Base-by-base conservation (phyloP, 2,113 vertebrate species). In the Protobothrops flavoviridis region DNA sequence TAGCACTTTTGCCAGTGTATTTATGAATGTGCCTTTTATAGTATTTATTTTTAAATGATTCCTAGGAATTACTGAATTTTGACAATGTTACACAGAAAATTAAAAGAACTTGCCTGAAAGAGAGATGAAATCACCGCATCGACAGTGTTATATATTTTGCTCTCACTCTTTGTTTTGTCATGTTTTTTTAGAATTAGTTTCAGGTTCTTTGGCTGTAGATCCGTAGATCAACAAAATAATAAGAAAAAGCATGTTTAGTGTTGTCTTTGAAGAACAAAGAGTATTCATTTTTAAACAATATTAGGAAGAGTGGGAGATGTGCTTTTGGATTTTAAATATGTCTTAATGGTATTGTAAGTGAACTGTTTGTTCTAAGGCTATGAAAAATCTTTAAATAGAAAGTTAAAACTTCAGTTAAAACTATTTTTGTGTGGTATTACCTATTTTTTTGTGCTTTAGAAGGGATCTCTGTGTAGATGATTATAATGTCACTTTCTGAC, bases 401-500 rank as follows among this genome's bases (percentile, higher is more conserved):
- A 99, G 98, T 98, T 99, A 97, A 96, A 98, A 98, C 97, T 98
- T 97, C 96, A 97, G 97, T 98, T 81, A 97, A 98, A 98, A 98
- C 98, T 98, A 98, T 98, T 98, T 99, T 98, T 98, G 98, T 98
- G 98, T 96, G 97, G 97, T 98, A 98, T 98, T 98, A 98, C 98
- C 98, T 99, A 98, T 98, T 98, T 99, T 81, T 99, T 98, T 98
- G 98, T 98, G 98, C 98, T 98, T 98, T 99, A 98, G 98, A 98
- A 98, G 97, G 98, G 98, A 99, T 99, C 98, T 99, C 98, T 98
- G 96, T 98, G 98, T 98, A 98, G 98, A 99, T 99, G 99, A 99
- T 99, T 99, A 99, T 99, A 99, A 99, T 99, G 99, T 99, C 99
- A 99, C 99, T 99, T 98, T 98, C 98, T 98, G 98, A 99, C 99